These are phyloP conservation scores for Sycophaga agraensis DNA, from an alignment of 1,140 invertebrate genomes.

Conservation along the genomic window DNA sequence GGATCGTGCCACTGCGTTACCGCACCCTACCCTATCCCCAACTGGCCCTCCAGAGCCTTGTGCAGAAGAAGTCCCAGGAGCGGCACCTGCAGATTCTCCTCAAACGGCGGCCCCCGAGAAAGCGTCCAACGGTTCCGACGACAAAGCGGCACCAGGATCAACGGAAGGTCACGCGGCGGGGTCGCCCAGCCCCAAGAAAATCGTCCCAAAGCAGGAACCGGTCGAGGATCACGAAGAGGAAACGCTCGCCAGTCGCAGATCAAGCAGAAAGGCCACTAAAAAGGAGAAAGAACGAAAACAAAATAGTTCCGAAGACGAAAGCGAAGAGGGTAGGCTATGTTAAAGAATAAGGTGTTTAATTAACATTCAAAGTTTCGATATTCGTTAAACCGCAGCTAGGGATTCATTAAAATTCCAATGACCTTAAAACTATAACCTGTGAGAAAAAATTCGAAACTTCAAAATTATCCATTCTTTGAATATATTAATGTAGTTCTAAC, in stretches of 20 bases:
- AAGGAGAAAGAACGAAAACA: background rate
- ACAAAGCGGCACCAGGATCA: too few relatives aligned
- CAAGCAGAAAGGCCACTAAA: background rate
- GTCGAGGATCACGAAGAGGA: background rate
- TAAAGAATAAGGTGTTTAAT: too few relatives aligned
- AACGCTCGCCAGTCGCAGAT: background rate
- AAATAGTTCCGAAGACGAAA: background rate
- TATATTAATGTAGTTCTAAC: too few relatives aligned
- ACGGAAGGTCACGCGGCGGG: too few relatives aligned
- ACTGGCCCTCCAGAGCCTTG: conserved; percentile 25
- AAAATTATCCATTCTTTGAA: too few relatives aligned
- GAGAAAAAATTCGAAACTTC: too few relatives aligned
- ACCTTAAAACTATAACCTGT: too few relatives aligned
- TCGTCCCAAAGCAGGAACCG: background rate
- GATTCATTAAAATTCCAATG: too few relatives aligned
- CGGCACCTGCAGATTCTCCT: conserved; percentile 7
- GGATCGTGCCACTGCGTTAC: conserved; percentile 37
- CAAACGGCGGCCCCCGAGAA: background rate
- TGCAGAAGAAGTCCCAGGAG: background rate
- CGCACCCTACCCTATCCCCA: conserved; percentile 39
- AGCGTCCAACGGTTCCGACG: too few relatives aligned
- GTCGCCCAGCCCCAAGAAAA: background rate
- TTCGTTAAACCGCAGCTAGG: too few relatives aligned
- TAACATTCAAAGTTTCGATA: too few relatives aligned
- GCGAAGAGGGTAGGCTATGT: background rate